Evolutionary conservation across 2,113 vertebrate species (phyloP).

Genomic region (Myanophis thanlyinensis): DNA sequence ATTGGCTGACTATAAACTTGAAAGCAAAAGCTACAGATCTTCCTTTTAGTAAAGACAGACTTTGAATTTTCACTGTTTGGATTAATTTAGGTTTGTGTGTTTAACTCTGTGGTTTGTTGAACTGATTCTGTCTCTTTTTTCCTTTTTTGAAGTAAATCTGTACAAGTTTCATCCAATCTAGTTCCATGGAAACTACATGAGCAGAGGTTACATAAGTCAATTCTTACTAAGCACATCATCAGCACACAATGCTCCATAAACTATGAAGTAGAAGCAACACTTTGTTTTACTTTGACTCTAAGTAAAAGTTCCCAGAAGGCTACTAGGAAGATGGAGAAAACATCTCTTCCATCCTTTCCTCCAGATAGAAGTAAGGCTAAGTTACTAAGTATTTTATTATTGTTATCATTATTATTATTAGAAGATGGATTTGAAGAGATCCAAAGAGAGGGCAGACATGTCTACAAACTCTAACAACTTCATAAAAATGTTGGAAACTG

Average conservation of each 20-base stretch:
- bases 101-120: background rate
- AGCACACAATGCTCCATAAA: background rate
- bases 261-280: background rate
- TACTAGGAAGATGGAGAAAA: background rate
- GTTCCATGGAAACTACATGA: background rate
- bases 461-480: background rate
- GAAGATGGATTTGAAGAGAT: background rate
- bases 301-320: background rate
- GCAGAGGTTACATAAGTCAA: background rate
- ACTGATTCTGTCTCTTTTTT: background rate
- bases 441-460: background rate
- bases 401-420: background rate
- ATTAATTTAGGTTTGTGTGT: background rate
- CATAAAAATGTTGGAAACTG: background rate
- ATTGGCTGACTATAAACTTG: background rate
- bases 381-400: background rate
- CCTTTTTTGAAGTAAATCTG: background rate
- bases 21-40: background rate
- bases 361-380: background rate
- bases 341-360: background rate
- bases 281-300: background rate
- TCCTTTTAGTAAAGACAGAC: background rate
- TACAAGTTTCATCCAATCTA: background rate
- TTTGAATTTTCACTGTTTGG: background rate
- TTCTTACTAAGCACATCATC: background rate